Evolutionary conservation across 1,140 invertebrate species (phyloP), one percentile per base, ranked within the genome.

Genomic region (Aphidius ervi): DNA sequence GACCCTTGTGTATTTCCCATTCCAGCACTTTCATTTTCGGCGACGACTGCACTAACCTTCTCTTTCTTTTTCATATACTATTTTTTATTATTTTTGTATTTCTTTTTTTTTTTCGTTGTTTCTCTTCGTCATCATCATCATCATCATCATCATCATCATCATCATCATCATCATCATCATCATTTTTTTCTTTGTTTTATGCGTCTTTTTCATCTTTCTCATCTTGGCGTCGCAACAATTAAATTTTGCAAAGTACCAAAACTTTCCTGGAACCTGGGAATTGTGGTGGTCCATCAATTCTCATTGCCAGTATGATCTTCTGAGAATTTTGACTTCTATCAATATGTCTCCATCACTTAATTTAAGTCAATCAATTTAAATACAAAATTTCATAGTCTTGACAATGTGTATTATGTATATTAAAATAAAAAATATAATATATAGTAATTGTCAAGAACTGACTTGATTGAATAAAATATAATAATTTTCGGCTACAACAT

Each of bases 1-100:
- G 16, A 46, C 62, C 61, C 60, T 67, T 66, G 63, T 61, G 57
- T 67, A 67, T 63, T 58, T 57, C 56, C 63, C 59, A 58, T 57
- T 59, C 58, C 56, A 54, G 63, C 55, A 16, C 61, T 59, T 62
- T 64, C 47, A 58, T 64, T 54, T 54, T 54, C 40, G 39, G 48
- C 52, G 61, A 23, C 62, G 46, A 57, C 60, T 66, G 42, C 31
- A 42, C 52, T 42, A n/a, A 7, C 49, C 47, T 31, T 59, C 56
- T n/a, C n/a, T 43, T 10, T 20, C 4, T 39, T 16, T 23, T 52
- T 16, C 47, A 46, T 56, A 45, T 42, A 46, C 46, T 8, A 56
- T 56, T 57, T 46, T 46, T 10, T 5, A 10, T 41, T 16, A 5
- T 31, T 31, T 31, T 31, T 31, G 23, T 31, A n/a, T n/a, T n/a